Evolutionary conservation across 2,888 invertebrate species (phyloP), one percentile per base, ranked within the genome.

Genomic region (Noctua janthina): DNA sequence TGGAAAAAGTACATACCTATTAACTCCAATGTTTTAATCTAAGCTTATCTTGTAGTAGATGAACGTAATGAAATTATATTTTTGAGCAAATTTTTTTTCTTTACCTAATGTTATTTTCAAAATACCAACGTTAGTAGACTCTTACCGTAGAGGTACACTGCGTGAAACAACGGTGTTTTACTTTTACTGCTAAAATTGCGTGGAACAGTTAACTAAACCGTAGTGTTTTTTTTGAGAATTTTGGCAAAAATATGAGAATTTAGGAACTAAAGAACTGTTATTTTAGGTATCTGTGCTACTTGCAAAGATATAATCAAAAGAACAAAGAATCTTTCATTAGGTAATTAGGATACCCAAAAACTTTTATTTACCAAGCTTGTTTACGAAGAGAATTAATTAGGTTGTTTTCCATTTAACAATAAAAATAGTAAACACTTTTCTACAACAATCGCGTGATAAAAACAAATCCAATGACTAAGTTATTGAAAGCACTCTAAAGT

Each of bases 111-210:
- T 1, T 11, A 35, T 74, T 23, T 49, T 17, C 23, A 13, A n/a
- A 39, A 20, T 71, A 17, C 7, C 7, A 8, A 62, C 29, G 29
- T 17, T 17, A 35, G n/a, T 59, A 49, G n/a, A 64, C 6, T 62
- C 62, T 10, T 20, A 66, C 39, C 46, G n/a, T 46, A 46, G 8
- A 68, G 29, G 72, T 64, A 51, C 23, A 73, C 13, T 80, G n/a
- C 43, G 62, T 77, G 43, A 78, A 76, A 68, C 51, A 81, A 79
- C 76, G 81, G 82, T 79, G 78, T 77, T 43, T 59, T 46, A 29
- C 15, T 74, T 82, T 74, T 67, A 86, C 84, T 87, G 88, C 86
- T 82, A 73, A 82, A 76, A 79, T 76, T 83, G 75, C 66, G 39
- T 64, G 56, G 51, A 81, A 86, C 89, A 86, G 89, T 86, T 86